phyloP scores from a whole-genome alignment of 2,888 invertebrate species.

The Abrostola tripartita region DNA sequence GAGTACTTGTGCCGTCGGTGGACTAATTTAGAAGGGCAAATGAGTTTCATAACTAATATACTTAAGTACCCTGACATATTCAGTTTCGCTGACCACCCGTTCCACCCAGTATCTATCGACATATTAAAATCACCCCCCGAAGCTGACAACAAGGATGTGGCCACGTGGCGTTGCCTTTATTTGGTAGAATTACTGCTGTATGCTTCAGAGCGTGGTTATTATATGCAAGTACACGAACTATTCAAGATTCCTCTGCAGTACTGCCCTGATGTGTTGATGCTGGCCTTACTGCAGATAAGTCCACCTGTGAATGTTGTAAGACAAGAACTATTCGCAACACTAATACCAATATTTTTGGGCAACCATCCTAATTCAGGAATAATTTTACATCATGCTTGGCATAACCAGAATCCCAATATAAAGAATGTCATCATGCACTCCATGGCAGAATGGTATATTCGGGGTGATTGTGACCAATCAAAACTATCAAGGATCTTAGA shows the following conservation, averaged over 20 bases:
- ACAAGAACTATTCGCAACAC: slow-evolving; percentile 95
- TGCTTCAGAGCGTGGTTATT: slow-evolving; percentile 96
- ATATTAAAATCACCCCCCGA: slow-evolving; percentile 98
- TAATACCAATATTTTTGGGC: slow-evolving; percentile 97
- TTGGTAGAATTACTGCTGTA: slow-evolving; percentile 95
- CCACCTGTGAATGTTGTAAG: slow-evolving; percentile 93
- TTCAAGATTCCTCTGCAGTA: slow-evolving; percentile 97
- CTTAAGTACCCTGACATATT: slow-evolving; percentile 97
- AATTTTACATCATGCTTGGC: slow-evolving; percentile 99
- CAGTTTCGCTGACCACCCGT: slow-evolving; percentile 97
- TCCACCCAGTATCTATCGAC: slow-evolving; percentile 95
- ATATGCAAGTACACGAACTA: slow-evolving; percentile 94
- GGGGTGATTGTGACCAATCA: slow-evolving; percentile 97
- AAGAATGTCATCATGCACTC: slow-evolving; percentile 97
- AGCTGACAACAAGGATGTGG: slow-evolving; percentile 97
- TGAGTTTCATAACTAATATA: slow-evolving; percentile 95
- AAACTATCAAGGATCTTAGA: slow-evolving; percentile 98
- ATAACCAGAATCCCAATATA: slow-evolving; percentile 91
- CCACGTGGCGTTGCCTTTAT: slow-evolving; percentile 97
- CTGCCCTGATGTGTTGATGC: slow-evolving; percentile 97
- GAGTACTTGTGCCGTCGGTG: slow-evolving; percentile 97
- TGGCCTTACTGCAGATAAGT: slow-evolving; percentile 96
- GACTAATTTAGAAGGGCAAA: slow-evolving; percentile 97
- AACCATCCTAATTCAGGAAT: slow-evolving; percentile 99
- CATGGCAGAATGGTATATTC: slow-evolving; percentile 99